Evolutionary conservation across 2,888 invertebrate genomes (phyloP).

Genomic region (Rhyacophila evoluta): DNA sequence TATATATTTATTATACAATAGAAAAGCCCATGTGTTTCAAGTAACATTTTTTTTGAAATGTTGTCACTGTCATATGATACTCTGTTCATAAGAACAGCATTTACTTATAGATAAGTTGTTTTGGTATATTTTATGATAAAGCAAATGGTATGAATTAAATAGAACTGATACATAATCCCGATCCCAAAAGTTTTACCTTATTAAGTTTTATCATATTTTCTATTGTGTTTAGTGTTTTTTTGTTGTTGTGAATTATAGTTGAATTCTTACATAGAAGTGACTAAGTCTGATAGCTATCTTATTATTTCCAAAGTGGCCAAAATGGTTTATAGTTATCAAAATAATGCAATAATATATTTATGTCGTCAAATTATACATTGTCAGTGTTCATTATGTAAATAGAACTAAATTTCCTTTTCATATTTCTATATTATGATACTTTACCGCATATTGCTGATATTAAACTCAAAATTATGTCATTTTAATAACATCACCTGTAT

Average conservation of each 20-base stretch:
- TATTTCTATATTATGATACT: background rate
- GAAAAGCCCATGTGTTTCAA: no score
- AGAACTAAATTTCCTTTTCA: background rate
- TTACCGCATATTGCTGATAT: background rate
- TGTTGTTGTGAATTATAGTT: constrained; percentile 1
- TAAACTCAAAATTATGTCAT: background rate
- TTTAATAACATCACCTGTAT: no score
- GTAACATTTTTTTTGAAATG: no score
- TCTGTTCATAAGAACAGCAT: no score
- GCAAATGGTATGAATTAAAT: background rate
- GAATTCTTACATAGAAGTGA: background rate
- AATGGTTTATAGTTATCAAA: background rate
- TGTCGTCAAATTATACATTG: background rate
- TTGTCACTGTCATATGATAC: no score
- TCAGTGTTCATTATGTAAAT: background rate
- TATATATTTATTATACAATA: no score
- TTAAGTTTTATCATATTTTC: constrained; percentile 6
- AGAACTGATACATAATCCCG: background rate
- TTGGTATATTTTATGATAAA: background rate
- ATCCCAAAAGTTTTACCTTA: constrained; percentile 11
- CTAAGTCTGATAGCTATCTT: background rate
- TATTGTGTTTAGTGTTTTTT: background rate
- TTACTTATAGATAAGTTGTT: no score
- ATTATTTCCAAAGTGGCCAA: constrained; percentile 19
- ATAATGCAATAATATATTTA: background rate